Percentiles rank a stretch among this genome's conserved stretches.
These are phyloP conservation scores for Stictonetta naevosa DNA, from an alignment of 2,113 vertebrate species.

Conservation along the genomic window DNA sequence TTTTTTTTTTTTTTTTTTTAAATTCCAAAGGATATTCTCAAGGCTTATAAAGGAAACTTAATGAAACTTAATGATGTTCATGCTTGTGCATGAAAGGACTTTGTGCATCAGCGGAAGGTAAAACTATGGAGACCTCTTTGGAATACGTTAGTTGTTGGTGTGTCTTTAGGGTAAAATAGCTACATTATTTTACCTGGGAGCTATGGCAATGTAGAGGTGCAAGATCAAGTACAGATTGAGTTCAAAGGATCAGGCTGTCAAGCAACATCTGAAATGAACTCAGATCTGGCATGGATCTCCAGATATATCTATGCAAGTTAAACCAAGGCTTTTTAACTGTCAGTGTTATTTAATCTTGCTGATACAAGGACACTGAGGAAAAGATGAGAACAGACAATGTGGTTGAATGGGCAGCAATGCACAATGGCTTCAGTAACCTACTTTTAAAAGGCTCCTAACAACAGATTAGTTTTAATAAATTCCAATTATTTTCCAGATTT, in stretches of 20 bases:
- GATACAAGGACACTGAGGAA: background rate
- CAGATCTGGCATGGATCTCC: background rate
- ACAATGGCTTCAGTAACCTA: background rate
- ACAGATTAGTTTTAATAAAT: background rate
- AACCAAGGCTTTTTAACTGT: background rate
- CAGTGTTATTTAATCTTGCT: background rate
- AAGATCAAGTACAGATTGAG: slow-evolving; percentile 12
- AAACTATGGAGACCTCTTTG: background rate
- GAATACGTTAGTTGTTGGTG: background rate
- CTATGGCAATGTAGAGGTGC: slow-evolving; percentile 5
- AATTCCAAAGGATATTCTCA: background rate
- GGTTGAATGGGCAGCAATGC: background rate
- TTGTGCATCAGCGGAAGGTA: background rate
- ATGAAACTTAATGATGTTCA: background rate
- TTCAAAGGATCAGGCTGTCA: slow-evolving; percentile 32
- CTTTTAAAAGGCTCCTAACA: background rate
- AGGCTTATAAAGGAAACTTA: background rate
- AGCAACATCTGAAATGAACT: slow-evolving; percentile 16
- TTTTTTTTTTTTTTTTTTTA: background rate
- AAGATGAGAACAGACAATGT: background rate
- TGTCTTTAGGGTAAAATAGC: background rate
- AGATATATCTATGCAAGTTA: background rate
- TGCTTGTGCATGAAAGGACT: background rate
- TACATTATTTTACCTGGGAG: slow-evolving; percentile 1
- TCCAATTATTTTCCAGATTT: background rate